Evolutionary conservation across 2,113 vertebrate genomes (phyloP), one percentile per base, ranked within the genome.

Genomic region (Raja brachyura): DNA sequence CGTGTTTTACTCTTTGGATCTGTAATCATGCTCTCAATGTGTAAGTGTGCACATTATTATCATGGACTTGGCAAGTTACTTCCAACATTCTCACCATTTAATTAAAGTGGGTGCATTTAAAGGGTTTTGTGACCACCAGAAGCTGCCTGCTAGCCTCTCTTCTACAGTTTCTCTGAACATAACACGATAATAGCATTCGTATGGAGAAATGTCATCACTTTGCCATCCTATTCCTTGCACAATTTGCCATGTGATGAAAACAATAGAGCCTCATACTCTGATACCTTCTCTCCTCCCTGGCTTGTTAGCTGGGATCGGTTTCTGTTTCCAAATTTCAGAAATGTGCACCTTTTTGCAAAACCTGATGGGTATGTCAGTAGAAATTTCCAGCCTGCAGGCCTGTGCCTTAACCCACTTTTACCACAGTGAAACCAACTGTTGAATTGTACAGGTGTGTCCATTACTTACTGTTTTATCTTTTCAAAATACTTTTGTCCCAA

Each of bases 381-480:
- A 92, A 92, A 54, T 28, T 54, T 18, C 90, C 90, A 92, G 31
- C 68, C 66, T 92, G 68, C 90, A 92, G 90, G 90, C 68, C 68
- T 73, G 66, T 92, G 90, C 90, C 90, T 92, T 92, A 92, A 92
- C 90, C 68, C 68, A 92, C 90, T 92, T 33, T 92, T 90, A 25
- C 8, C 39, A 48, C 90, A 92, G 68, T 92, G 68, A 92, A 92
- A 92, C 68, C 68, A 74, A 73, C 70, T 73, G 73, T 33, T 92
- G 63, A 68, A 92, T 92, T 70, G 90, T 92, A 92, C 90, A 92
- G 66, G 68, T 92, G 81, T 86, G 68, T 92, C 68, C 54, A 20
- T 73, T 68, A 92, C 20, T 74, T 39, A 73, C 18, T 92, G 18
- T 92, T 92, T 92, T 54, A 92, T 70, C 66, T 73, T 39, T 48